phyloP scores from a whole-genome alignment of 2,113 vertebrate species.

The Daboia siamensis region DNA sequence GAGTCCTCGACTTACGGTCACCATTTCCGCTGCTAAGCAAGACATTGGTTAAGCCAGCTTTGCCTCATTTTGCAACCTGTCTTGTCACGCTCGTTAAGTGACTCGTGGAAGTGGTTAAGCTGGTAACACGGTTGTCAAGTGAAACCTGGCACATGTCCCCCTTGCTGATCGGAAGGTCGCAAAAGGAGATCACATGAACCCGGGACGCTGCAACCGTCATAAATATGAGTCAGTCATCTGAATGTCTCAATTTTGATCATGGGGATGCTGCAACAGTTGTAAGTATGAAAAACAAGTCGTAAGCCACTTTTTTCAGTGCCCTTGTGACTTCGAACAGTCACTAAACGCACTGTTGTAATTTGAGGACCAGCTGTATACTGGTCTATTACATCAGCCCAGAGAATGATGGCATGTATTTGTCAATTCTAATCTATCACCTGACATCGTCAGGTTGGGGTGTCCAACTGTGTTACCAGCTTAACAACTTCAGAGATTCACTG shows the following conservation, averaged over 20 bases:
- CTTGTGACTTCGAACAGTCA: background rate
- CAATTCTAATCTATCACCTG: constrained; percentile 50
- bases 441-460: constrained; percentile 22
- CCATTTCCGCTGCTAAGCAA: background rate
- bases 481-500: too few species aligned
- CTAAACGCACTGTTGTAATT: background rate
- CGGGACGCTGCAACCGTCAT: background rate
- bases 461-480: too few species aligned
- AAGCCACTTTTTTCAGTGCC: background rate
- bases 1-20: too few species aligned
- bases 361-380: too few species aligned
- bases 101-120: too few species aligned
- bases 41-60: too few species aligned
- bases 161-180: background rate
- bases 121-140: background rate
- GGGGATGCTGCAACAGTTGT: too few species aligned
- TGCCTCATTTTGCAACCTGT: too few species aligned
- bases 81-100: too few species aligned
- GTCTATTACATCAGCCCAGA: constrained; percentile 16
- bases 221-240: background rate
- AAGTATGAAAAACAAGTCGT: background rate
- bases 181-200: background rate
- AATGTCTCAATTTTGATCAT: too few species aligned
- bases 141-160: too few species aligned
- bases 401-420: constrained; percentile 49